These are phyloP conservation scores for Cathartes aura DNA, from an alignment of 2,113 vertebrate genomes.

Conservation along the genomic window DNA sequence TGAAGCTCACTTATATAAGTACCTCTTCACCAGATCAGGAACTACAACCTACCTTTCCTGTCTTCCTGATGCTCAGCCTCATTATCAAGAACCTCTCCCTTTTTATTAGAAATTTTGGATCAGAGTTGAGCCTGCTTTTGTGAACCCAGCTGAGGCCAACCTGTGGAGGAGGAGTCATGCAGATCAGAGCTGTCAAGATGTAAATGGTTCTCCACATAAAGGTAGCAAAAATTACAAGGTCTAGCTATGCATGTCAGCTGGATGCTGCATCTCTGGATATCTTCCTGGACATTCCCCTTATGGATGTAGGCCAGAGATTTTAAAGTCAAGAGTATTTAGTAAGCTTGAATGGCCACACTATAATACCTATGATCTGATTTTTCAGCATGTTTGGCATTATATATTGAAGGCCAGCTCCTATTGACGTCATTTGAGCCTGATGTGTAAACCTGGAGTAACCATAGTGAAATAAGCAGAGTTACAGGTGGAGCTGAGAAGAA, in stretches of 20 bases:
- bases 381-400: background rate
- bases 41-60: background rate
- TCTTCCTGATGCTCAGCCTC: background rate
- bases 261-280: background rate
- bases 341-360: background rate
- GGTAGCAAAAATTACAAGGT: accelerated
- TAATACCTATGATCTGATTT: background rate
- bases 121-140: background rate
- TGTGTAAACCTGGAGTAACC: background rate
- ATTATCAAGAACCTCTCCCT: background rate
- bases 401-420: background rate
- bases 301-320: background rate
- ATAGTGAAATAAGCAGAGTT: background rate
- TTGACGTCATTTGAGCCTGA: background rate
- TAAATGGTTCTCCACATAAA: background rate
- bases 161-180: background rate
- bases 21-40: background rate
- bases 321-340: background rate
- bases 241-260: background rate
- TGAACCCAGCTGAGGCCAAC: background rate
- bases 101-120: background rate
- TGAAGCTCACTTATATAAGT: background rate
- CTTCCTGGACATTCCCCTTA: background rate
- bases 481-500: background rate
- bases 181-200: background rate